Evolutionary conservation across 2,113 vertebrate species (phyloP).

Genomic region (Miniopterus natalensis): DNA sequence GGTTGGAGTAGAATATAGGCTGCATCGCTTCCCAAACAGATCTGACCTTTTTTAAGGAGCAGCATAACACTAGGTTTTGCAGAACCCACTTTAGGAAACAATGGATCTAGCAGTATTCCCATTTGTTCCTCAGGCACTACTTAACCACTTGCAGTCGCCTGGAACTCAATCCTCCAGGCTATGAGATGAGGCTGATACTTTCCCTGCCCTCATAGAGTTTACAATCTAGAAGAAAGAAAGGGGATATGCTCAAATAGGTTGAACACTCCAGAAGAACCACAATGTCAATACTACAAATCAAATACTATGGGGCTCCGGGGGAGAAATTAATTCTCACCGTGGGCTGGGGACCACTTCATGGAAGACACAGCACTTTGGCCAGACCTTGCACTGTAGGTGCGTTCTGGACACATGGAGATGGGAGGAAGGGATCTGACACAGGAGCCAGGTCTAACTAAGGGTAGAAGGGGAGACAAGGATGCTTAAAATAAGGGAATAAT

Average conservation of each 20-base stretch:
- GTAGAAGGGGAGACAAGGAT: neutral
- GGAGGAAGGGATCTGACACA: neutral
- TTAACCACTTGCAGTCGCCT: neutral
- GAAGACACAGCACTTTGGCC: neutral
- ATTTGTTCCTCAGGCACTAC: neutral
- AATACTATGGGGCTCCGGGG: neutral
- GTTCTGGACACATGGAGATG: neutral
- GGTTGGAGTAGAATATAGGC: neutral
- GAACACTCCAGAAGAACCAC: neutral
- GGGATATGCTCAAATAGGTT: neutral
- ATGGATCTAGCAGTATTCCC: neutral
- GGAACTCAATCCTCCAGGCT: conserved; percentile 2
- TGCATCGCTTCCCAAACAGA: neutral
- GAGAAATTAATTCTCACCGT: neutral
- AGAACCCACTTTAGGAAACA: neutral
- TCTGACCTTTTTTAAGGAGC: neutral
- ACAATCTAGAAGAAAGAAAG: neutral
- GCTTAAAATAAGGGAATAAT: neutral
- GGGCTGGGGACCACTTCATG: neutral
- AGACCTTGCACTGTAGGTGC: neutral
- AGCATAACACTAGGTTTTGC: neutral
- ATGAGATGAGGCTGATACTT: neutral
- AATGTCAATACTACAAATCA: neutral
- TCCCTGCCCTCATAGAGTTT: neutral
- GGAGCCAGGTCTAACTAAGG: neutral